Evolutionary conservation across 2,113 vertebrate genomes (phyloP).

Genomic region (Podocnemis expansa): DNA sequence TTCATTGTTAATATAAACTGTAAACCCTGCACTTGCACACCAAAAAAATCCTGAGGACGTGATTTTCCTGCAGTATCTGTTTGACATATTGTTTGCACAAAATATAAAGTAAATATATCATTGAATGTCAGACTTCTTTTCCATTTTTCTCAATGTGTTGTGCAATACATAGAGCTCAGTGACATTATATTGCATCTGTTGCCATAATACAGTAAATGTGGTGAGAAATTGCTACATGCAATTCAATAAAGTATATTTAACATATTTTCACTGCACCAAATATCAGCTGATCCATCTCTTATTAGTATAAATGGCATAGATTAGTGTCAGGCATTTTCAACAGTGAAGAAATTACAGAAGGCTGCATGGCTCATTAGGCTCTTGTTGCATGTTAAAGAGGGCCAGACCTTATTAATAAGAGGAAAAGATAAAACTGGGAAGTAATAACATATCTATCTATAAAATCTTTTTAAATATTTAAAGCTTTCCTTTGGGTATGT

Average conservation of each 20-base stretch:
- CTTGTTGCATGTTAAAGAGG: slow-evolving; percentile 80
- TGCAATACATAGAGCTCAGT: background rate
- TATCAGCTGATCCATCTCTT: slow-evolving; percentile 80
- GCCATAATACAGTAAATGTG: slow-evolving; percentile 35
- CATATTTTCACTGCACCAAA: slow-evolving; percentile 77
- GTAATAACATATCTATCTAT: background rate
- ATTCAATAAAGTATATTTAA: slow-evolving; percentile 74
- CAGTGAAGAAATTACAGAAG: slow-evolving; percentile 84
- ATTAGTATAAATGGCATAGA: slow-evolving; percentile 85
- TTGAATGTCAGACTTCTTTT: background rate
- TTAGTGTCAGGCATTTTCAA: slow-evolving; percentile 84
- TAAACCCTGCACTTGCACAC: background rate
- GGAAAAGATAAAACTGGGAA: slow-evolving; percentile 54
- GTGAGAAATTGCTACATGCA: slow-evolving; percentile 63
- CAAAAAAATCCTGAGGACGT: background rate
- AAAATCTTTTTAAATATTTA: slow-evolving; percentile 19
- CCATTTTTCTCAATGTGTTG: background rate
- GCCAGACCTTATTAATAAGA: slow-evolving; percentile 81
- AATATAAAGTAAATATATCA: slow-evolving; percentile 11
- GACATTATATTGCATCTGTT: slow-evolving; percentile 33
- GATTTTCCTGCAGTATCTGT: slow-evolving; percentile 34
- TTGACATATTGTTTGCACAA: slow-evolving; percentile 38
- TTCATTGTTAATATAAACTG: slow-evolving; percentile 2
- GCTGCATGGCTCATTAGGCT: slow-evolving; percentile 82
- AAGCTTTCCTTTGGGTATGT: slow-evolving; percentile 25